Percentiles rank a stretch among this genome's conserved stretches.
These are phyloP conservation scores for Galemys pyrenaicus DNA, from an alignment of 2,113 vertebrate species.

Conservation along the genomic window DNA sequence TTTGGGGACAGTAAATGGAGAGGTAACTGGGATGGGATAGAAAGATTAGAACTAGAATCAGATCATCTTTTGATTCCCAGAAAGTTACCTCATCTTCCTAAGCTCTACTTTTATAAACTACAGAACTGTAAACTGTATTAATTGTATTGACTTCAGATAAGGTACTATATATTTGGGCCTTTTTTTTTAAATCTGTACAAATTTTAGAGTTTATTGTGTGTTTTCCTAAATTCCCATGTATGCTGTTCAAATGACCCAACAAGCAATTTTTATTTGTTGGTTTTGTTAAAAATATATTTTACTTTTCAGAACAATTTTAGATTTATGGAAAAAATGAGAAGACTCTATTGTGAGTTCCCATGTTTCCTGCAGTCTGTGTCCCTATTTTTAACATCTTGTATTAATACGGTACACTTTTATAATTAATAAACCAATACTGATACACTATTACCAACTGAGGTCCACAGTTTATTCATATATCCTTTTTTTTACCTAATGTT, in stretches of 20 bases:
- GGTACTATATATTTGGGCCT: background rate
- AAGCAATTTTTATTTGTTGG: background rate
- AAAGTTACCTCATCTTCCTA: background rate
- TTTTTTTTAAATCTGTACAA: background rate
- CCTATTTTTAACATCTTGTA: background rate
- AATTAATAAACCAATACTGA: conserved; percentile 30
- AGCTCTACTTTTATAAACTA: background rate
- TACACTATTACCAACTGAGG: background rate
- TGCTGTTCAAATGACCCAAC: background rate
- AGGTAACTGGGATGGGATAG: background rate
- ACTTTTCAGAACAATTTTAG: background rate
- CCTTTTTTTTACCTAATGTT: background rate
- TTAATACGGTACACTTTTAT: background rate
- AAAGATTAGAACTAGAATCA: background rate
- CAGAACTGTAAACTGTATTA: conserved; percentile 11
- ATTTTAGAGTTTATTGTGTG: conserved; percentile 1
- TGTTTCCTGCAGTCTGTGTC: background rate
- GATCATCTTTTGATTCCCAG: background rate
- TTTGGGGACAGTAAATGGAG: background rate
- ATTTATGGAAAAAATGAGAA: conserved; percentile 43
- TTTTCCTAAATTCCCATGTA: background rate
- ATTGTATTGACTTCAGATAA: background rate
- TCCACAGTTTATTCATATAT: conserved; percentile 8
- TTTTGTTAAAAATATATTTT: background rate
- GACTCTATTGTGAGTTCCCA: background rate